Percentiles rank a stretch among this genome's conserved stretches.
phyloP scores from a whole-genome alignment of 2,888 invertebrate genomes.

The Agrochola macilenta region DNA sequence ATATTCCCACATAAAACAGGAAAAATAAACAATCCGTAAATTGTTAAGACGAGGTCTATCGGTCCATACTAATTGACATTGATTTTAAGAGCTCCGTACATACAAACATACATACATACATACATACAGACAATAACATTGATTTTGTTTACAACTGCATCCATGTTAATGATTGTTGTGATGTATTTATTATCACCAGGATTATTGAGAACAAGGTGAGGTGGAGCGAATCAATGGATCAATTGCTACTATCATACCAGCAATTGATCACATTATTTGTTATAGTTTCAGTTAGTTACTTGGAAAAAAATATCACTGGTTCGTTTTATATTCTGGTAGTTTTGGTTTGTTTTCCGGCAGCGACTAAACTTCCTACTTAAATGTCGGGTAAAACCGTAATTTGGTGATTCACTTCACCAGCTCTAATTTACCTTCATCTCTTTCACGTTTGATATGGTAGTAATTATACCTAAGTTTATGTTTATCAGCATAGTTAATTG shows the following conservation, averaged over 20 bases:
- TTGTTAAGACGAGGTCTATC: constrained; percentile 33
- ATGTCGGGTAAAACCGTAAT: too few relatives aligned
- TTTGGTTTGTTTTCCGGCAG: neutral
- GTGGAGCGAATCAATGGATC: constrained; percentile 12
- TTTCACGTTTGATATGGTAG: neutral
- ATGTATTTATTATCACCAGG: constrained; percentile 40
- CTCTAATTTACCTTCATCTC: neutral
- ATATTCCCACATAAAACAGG: constrained; percentile 50
- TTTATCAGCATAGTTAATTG: too few relatives aligned
- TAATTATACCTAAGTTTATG: neutral
- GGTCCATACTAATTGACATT: constrained; percentile 51
- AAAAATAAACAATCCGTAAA: constrained; percentile 43
- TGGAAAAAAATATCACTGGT: too few relatives aligned
- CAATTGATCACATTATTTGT: neutral
- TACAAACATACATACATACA: neutral
- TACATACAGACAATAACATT: constrained; percentile 31
- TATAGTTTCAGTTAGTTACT: neutral
- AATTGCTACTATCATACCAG: too few relatives aligned
- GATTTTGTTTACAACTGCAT: constrained; percentile 42
- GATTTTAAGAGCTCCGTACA: constrained; percentile 35
- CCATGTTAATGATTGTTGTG: constrained; percentile 22
- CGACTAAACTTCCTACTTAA: neutral
- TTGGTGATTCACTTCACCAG: neutral
- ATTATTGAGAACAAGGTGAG: constrained; percentile 50
- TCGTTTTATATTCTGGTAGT: neutral